Percentiles rank a stretch among this genome's conserved stretches.
Evolutionary conservation across 1,140 invertebrate species (phyloP).

Genomic region (Macrotrachela quadricornifera): DNA sequence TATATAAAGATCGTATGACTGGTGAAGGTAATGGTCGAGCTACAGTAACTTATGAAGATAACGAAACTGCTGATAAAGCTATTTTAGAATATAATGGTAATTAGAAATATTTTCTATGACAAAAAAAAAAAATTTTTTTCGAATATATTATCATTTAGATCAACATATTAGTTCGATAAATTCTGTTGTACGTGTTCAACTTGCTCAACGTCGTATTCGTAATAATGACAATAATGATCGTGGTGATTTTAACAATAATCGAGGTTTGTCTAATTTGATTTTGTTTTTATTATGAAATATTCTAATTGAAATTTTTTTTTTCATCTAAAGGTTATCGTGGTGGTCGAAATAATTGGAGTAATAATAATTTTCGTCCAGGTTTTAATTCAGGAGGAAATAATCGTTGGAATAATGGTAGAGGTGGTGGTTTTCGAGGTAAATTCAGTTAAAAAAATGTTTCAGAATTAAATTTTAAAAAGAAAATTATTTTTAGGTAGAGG

Average conservation of each 20-base stretch:
- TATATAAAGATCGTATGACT: slow-evolving; percentile 84
- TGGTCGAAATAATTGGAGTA: background rate
- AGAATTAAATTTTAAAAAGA: no score
- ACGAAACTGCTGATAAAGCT: slow-evolving; percentile 71
- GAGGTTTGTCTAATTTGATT: no score
- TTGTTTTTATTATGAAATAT: no score
- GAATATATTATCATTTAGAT: slow-evolving; percentile 38
- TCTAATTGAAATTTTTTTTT: background rate
- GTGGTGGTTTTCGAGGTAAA: background rate
- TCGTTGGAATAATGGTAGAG: background rate
- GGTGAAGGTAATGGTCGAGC: slow-evolving; percentile 83
- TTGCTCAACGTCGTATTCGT: background rate
- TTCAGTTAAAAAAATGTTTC: background rate
- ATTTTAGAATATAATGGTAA: slow-evolving; percentile 80
- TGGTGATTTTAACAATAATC: no score
- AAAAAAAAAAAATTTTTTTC: no score
- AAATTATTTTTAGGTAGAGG: no score
- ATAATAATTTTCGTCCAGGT: background rate
- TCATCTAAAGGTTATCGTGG: background rate
- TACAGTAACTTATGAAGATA: slow-evolving; percentile 87
- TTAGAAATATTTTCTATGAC: no score
- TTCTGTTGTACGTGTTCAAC: background rate
- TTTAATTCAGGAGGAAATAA: background rate
- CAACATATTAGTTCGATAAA: slow-evolving; percentile 3
- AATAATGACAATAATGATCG: no score